Evolutionary conservation across 2,888 invertebrate species (phyloP), one percentile per base, ranked within the genome.

Genomic region (Coenonympha glycerion): DNA sequence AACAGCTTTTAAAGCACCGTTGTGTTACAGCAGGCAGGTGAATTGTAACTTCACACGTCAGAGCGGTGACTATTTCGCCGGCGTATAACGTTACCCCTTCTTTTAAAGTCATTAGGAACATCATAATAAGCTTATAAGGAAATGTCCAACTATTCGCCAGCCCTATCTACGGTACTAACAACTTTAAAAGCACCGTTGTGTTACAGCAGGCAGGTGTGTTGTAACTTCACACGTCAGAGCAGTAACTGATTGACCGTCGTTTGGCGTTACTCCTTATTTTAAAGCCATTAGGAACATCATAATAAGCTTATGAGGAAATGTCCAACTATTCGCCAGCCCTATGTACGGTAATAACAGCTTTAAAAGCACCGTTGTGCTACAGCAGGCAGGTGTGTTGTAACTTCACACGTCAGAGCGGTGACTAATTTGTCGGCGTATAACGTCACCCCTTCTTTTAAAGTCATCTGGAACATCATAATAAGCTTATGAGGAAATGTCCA

Each of bases 21-120:
- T 39, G 15, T 39, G 9, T 8, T 39, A 11, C 6, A 39, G 22
- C 9, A 24, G 22, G 22, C 39, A 39, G 39, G 82, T 69, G 73
- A 66, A n/a, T n/a, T n/a, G n/a, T n/a, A n/a, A n/a, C 66, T 71
- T 74, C 64, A 69, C 68, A 68, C 71, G 69, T 69, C 63, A 65
- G 60, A 54, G 57, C 65, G 64, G 60, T 65, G 70, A 67, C 64
- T 66, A 66, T 68, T 66, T 62, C 57, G 56, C 24, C 8, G 1
- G 40, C 53, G 19, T n/a, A 18, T 19, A 18, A 11, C 19, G 19
- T 19, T 18, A 6, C 6, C 2, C 4, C 6, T 6, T 19, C 22
- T 2, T 13, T 41, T 6, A 30, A 13, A n/a, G n/a, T n/a, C n/a
- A n/a, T n/a, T n/a, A n/a, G n/a, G n/a, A n/a, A n/a, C n/a, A n/a